Percentiles rank a stretch among this genome's conserved stretches.
Conservation (phyloP, 2,797 vertebrate genomes). For the Carcharodon carcharias region DNA sequence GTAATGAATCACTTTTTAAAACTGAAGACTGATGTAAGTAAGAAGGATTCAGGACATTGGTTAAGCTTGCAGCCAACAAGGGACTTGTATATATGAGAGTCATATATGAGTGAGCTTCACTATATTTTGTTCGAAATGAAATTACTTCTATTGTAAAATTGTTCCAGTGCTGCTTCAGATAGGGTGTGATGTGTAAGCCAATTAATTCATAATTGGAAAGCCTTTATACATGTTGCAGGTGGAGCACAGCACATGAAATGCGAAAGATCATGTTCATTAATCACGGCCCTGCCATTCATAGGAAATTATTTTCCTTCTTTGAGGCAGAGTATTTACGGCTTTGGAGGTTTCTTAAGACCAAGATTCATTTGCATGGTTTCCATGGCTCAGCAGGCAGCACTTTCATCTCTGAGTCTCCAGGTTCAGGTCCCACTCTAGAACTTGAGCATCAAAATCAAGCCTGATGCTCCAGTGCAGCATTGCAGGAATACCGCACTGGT, state of each 20-base stretch:
- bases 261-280: neutral
- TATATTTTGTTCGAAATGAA: neutral
- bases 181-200: neutral
- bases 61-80: neutral
- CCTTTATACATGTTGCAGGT: neutral
- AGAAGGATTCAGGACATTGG: neutral
- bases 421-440: too few relatives aligned
- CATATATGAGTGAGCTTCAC: neutral
- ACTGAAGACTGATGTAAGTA: neutral
- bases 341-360: neutral
- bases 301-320: neutral
- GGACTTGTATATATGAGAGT: neutral
- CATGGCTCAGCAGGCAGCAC: too few relatives aligned
- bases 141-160: neutral
- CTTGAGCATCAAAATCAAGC: too few relatives aligned
- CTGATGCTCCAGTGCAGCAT: too few relatives aligned
- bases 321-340: neutral
- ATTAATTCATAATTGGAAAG: neutral
- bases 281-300: neutral
- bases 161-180: neutral
- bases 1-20: neutral
- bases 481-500: too few relatives aligned
- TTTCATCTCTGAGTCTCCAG: too few relatives aligned
- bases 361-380: too few relatives aligned
- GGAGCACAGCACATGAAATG: neutral